Percentiles rank a stretch among this genome's conserved stretches.
These are phyloP conservation scores for Prionailurus bengalensis DNA, from an alignment of 2,113 vertebrate species.

Conservation along the genomic window DNA sequence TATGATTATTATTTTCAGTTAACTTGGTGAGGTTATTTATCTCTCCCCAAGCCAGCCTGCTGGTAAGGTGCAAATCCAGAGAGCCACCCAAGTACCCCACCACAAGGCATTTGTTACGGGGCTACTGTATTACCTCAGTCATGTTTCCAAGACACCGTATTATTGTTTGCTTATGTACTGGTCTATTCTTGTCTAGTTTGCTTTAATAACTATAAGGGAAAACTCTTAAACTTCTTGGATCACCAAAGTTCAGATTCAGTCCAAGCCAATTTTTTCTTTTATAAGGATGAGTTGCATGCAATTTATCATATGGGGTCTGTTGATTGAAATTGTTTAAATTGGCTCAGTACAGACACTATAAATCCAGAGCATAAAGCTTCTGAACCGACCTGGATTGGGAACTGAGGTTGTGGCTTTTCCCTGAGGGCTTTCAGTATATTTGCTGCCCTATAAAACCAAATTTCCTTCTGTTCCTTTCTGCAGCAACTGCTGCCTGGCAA, in stretches of 20 bases:
- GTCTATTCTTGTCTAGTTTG: neutral
- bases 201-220: slow-evolving; percentile 15
- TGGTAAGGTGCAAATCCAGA: neutral
- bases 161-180: neutral
- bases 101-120: neutral
- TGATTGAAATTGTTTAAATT: slow-evolving; percentile 82
- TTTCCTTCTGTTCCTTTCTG: neutral
- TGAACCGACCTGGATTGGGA: slow-evolving; percentile 55
- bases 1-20: neutral
- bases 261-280: neutral
- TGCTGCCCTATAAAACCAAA: slow-evolving; percentile 65
- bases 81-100: neutral
- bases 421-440: slow-evolving; percentile 61
- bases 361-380: slow-evolving; percentile 54
- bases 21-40: neutral
- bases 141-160: neutral
- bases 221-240: neutral
- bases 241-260: slow-evolving; percentile 42
- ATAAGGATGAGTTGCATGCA: slow-evolving; percentile 48
- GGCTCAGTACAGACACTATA: slow-evolving; percentile 52
- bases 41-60: neutral
- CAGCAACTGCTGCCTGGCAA: neutral
- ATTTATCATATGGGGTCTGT: slow-evolving; percentile 60
- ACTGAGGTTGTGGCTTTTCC: slow-evolving; percentile 60
- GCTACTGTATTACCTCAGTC: neutral